Evolutionary conservation across 2,113 vertebrate genomes (phyloP).

Genomic region (Antigone vipio): DNA sequence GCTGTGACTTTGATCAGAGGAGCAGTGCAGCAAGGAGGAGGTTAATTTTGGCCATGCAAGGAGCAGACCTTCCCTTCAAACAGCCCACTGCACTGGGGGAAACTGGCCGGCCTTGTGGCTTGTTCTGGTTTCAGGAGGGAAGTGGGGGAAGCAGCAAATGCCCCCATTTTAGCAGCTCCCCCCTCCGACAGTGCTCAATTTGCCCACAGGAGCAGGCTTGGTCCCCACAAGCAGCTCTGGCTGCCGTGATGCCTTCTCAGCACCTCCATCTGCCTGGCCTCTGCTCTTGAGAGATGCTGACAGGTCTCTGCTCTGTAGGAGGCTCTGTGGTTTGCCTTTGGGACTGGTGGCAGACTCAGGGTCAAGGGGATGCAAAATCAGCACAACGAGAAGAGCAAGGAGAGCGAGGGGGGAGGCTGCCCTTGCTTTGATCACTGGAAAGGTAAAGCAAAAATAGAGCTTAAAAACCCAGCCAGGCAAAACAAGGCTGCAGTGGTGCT

Average conservation of each 20-base stretch:
- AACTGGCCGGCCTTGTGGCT: neutral
- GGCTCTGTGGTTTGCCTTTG: constrained; percentile 23
- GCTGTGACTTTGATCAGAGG: neutral
- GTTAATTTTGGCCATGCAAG: neutral
- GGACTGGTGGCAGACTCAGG: neutral
- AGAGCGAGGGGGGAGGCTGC: neutral
- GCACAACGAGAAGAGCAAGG: constrained; percentile 27
- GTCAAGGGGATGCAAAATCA: constrained; percentile 58
- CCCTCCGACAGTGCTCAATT: neutral
- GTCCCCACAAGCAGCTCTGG: neutral
- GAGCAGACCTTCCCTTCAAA: neutral
- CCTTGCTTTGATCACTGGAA: constrained; percentile 55
- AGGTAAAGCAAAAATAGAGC: constrained; percentile 63
- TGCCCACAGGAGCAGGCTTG: neutral
- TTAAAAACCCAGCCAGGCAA: constrained; percentile 45
- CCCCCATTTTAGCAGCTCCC: neutral
- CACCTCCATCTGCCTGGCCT: neutral
- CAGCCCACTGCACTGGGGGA: neutral
- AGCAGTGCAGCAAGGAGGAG: neutral
- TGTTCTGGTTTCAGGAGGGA: neutral
- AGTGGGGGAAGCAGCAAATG: neutral
- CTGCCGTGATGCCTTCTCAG: constrained; percentile 7
- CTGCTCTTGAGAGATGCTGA: constrained; percentile 43
- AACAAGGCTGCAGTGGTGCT: constrained; percentile 24
- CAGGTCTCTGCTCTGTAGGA: constrained; percentile 7